Conservation (phyloP, 2,113 vertebrate species). For the Catharus fuscescens region DNA sequence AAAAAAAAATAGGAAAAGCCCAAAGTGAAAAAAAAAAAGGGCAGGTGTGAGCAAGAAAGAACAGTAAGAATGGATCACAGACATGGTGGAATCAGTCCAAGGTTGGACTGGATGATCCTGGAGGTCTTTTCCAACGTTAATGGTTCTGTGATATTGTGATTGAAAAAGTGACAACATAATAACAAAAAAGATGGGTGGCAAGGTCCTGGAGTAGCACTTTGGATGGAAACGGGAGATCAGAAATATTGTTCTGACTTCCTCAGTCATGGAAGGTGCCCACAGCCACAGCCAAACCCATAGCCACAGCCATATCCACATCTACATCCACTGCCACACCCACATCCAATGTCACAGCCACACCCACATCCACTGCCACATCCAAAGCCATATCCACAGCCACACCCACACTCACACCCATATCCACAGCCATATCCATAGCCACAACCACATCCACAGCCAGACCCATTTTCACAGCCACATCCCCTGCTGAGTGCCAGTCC, state of each 20-base stretch:
- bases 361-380: neutral
- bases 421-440: too few relatives aligned
- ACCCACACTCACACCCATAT: too few relatives aligned
- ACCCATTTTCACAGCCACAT: too few relatives aligned
- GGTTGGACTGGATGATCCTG: neutral
- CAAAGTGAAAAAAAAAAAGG: neutral
- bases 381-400: too few relatives aligned
- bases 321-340: neutral
- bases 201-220: neutral
- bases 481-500: too few relatives aligned
- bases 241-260: neutral
- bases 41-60: neutral
- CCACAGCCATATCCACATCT: neutral
- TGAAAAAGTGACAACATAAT: neutral
- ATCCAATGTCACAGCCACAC: neutral
- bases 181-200: neutral
- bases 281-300: accelerated
- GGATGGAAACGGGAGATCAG: neutral
- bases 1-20: neutral
- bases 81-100: too few relatives aligned
- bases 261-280: neutral
- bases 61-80: neutral
- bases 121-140: neutral
- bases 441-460: too few relatives aligned
- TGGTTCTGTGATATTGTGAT: accelerated